Conservation (phyloP, 2,113 vertebrate species). For the Potamarius usumacintae region DNA sequence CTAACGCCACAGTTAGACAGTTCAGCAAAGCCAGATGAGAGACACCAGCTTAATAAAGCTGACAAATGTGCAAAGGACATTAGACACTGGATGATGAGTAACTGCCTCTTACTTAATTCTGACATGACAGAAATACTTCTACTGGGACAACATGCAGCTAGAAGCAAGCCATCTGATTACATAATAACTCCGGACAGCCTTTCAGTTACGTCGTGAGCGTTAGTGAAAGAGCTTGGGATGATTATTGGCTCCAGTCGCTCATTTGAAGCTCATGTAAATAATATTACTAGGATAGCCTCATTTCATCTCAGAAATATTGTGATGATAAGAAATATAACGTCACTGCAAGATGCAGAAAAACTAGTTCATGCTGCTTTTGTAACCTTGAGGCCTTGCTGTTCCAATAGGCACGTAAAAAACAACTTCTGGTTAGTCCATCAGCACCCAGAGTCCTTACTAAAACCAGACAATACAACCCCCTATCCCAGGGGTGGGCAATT, state of each 20-base stretch:
- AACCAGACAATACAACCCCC: no score
- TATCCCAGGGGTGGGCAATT: no score
- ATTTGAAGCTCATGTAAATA: neutral
- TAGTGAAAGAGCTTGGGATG: neutral
- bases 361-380: neutral
- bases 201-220: neutral
- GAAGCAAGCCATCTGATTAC: neutral
- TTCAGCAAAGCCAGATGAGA: no score
- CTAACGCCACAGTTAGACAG: no score
- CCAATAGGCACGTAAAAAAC: neutral
- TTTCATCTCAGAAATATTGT: neutral
- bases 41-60: no score
- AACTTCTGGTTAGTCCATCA: neutral
- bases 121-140: neutral
- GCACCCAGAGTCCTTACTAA: neutral
- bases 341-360: neutral
- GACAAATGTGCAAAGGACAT: no score
- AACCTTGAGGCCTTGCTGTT: neutral
- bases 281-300: neutral
- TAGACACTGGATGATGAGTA: neutral
- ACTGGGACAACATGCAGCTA: neutral
- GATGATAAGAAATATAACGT: neutral
- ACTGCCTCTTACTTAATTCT: neutral
- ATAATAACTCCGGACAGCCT: neutral
- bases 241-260: no score